A percentile compares a stretch with the other conserved stretches of the same genome.
These are phyloP conservation scores for Lasiurus cinereus DNA, from an alignment of 2,113 vertebrate genomes.

Conservation along the genomic window DNA sequence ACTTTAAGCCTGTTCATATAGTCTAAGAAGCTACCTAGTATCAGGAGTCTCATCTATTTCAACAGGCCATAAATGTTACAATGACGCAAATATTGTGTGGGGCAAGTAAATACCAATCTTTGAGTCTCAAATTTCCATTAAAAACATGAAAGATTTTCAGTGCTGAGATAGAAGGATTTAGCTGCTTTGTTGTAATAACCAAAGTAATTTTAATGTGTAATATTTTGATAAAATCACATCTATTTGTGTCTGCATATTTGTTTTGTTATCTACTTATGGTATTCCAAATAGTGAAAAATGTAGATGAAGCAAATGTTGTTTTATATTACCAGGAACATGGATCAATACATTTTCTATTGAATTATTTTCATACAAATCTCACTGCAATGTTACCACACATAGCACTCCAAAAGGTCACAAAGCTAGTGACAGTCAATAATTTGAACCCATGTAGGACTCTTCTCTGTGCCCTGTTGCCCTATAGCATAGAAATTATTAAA, in stretches of 20 bases:
- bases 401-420: not conserved
- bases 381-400: not conserved
- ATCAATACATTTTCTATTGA: conserved; percentile 9
- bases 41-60: not conserved
- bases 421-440: not conserved
- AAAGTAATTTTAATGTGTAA: not conserved
- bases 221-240: conserved; percentile 61
- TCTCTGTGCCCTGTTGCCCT: not conserved
- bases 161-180: conserved; percentile 50
- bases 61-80: not conserved
- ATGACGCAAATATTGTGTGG: not conserved
- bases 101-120: conserved; percentile 11
- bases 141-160: conserved; percentile 48
- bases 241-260: conserved; percentile 14
- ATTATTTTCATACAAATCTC: conserved; percentile 25
- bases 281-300: conserved; percentile 4
- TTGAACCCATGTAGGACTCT: not conserved
- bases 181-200: conserved; percentile 9
- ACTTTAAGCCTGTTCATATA: conserved; percentile 24
- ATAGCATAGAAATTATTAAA: not conserved
- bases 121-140: conserved; percentile 22
- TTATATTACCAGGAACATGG: not conserved
- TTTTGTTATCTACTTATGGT: conserved; percentile 29
- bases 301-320: not conserved
- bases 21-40: not conserved